These are phyloP conservation scores for Poecilobothrus nobilitatus DNA, from an alignment of 2,888 invertebrate species.

Conservation along the genomic window DNA sequence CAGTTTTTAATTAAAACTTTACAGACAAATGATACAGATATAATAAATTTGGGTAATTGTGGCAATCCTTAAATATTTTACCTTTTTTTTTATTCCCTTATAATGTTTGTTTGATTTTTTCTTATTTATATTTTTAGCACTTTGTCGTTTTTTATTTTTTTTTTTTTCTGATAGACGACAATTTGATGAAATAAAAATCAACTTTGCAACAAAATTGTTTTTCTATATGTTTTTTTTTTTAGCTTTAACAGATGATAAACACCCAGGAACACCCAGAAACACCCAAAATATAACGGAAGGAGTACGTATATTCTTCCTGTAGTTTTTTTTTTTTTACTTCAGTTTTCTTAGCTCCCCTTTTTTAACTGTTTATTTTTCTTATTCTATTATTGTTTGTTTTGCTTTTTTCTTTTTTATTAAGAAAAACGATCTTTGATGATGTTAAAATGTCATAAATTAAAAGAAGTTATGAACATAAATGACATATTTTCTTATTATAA, in stretches of 20 bases:
- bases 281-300: neutral
- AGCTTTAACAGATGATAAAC: slow-evolving; percentile 1
- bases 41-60: too few relatives aligned
- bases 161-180: neutral
- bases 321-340: neutral
- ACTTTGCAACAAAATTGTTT: neutral
- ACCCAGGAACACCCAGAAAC: neutral
- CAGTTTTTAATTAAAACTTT: too few relatives aligned
- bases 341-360: neutral
- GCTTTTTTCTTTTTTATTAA: neutral
- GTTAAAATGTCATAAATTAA: slow-evolving; percentile 6
- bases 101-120: neutral
- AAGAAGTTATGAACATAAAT: slow-evolving; percentile 6
- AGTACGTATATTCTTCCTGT: neutral
- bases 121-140: neutral
- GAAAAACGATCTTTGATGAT: neutral
- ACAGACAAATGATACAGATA: too few relatives aligned
- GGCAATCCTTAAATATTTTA: too few relatives aligned
- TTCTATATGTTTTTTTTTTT: neutral
- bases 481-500: neutral
- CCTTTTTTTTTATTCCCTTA: too few relatives aligned
- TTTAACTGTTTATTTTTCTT: neutral
- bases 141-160: neutral
- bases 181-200: slow-evolving; percentile 6
- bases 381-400: neutral